Evolutionary conservation across 2,888 invertebrate genomes (phyloP), one percentile per base, ranked within the genome.

Genomic region (Monochamus alternatus): DNA sequence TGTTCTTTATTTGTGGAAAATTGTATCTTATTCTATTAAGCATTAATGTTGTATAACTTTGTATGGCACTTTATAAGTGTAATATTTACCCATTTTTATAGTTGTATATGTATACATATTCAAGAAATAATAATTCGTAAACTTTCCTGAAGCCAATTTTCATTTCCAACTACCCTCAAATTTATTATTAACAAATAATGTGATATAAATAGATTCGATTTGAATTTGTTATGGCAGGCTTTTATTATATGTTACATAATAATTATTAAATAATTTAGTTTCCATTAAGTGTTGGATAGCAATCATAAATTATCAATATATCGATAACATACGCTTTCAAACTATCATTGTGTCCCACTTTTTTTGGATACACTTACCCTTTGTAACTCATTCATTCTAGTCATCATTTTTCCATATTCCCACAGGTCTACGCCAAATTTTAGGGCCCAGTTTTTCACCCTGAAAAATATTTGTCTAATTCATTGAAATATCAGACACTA

Each of bases 391-490:
- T 94, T 94, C 94, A 96, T 95, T 91, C 95, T 95, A 22, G 96
- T 96, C 88, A 95, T 94, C 89, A 95, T 95, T 86, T 94, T 92
- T 78, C 96, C 96, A 85, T 95, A 96, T 89, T 96, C 95, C 96
- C 96, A 96, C 81, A 96, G 90, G 90, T 96, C 96, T 81, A 96
- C 95, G 84, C 96, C 97, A 87, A 97, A 96, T 90, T 96, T 95
- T 80, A 96, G 90, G 81, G 97, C 97, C 96, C 96, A 96, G 89
- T 96, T 96, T 89, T 95, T 95, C 82, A 97, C 96, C 92, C 96
- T 97, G 93, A 76, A 93, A 94, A 86, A 88, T 89, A 86, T 83
- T 82, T 38, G 7, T 5, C 2, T 38, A 38, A 38, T 38, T 7
- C 5, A 38, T 7, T 38, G 38, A 5, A 38, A 38, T 38, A 2